These are phyloP conservation scores for Acropternis orthonyx DNA, from an alignment of 2,797 vertebrate genomes.

Conservation along the genomic window DNA sequence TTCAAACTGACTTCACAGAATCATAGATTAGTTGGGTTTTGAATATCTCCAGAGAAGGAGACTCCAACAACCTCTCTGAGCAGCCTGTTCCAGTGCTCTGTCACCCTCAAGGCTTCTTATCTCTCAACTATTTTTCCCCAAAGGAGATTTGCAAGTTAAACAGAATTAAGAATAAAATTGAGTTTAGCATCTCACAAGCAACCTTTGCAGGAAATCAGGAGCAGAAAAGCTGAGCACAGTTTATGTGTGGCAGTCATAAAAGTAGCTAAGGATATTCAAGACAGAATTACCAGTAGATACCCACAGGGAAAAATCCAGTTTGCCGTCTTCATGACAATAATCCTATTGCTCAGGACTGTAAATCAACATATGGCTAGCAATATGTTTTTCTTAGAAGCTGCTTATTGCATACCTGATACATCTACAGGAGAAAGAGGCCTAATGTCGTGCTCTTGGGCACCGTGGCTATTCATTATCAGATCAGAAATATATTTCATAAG, in stretches of 20 bases:
- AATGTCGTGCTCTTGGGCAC: background rate
- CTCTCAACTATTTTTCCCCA: background rate
- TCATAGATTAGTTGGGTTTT: background rate
- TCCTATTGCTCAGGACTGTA: background rate
- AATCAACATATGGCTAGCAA: background rate
- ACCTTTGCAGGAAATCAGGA: background rate
- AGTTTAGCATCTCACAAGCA: background rate
- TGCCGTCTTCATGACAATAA: background rate
- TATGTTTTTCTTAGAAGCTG: background rate
- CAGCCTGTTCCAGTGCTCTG: background rate
- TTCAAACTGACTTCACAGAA: background rate
- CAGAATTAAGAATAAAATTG: constrained; percentile 16
- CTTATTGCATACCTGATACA: background rate
- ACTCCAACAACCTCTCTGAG: background rate
- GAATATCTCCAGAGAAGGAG: background rate
- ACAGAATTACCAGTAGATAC: background rate
- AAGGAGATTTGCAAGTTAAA: background rate
- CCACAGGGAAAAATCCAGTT: background rate
- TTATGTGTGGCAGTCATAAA: background rate
- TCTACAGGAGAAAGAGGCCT: background rate
- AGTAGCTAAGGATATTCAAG: background rate
- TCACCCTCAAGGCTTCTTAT: background rate
- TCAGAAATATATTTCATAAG: background rate
- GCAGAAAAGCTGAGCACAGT: background rate
- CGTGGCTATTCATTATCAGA: background rate